Conservation (phyloP, 1,140 invertebrate species). For the Drosophila bipectinata region DNA sequence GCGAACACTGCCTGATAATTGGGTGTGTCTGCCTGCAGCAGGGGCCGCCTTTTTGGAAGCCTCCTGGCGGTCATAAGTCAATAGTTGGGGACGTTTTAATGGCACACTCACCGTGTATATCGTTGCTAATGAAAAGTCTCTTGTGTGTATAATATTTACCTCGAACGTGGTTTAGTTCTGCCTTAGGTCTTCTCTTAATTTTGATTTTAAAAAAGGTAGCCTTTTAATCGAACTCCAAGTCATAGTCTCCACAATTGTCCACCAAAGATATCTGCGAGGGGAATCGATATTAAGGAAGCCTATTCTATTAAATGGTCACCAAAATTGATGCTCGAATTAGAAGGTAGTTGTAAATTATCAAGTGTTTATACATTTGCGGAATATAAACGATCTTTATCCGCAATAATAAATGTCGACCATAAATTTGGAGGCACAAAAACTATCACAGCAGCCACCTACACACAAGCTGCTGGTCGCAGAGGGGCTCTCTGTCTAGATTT, state of each 20-base stretch:
- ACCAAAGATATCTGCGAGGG: background rate
- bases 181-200: no score
- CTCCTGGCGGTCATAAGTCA: constrained; percentile 70
- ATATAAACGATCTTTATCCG: background rate
- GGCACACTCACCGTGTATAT: constrained; percentile 39
- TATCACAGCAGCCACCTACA: constrained; percentile 34
- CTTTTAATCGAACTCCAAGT: no score
- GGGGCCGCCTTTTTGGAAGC: constrained; percentile 1
- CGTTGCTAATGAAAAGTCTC: constrained; percentile 70
- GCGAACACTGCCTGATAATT: constrained; percentile 51
- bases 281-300: background rate
- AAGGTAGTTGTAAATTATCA: background rate
- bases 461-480: background rate
- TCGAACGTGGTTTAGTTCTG: no score
- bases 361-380: background rate
- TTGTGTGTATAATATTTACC: constrained; percentile 42
- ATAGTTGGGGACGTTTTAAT: constrained; percentile 79
- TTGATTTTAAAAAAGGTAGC: no score
- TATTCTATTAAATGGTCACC: constrained; percentile 10
- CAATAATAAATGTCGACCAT: constrained; percentile 31
- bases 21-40: constrained; percentile 26
- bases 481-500: background rate
- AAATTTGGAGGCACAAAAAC: constrained; percentile 20
- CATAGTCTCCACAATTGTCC: no score
- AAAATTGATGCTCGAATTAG: background rate